phyloP scores from a whole-genome alignment of 2,888 invertebrate species.

The Dinocampus coccinellae region DNA sequence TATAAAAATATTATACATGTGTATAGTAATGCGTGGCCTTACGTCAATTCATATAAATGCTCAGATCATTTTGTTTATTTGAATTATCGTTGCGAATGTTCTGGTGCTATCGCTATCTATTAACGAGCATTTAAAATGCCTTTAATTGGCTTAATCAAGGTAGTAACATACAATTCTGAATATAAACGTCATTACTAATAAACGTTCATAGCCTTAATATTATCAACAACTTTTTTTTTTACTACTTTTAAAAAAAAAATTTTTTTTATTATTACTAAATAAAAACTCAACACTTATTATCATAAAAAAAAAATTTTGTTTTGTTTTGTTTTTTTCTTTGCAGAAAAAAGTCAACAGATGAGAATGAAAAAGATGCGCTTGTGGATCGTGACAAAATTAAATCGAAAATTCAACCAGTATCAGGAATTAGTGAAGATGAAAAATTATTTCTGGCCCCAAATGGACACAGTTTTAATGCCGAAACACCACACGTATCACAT shows the following conservation, averaged over 20 bases:
- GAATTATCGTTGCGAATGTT: not conserved
- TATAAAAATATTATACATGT: not conserved
- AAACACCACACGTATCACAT: conserved; percentile 44
- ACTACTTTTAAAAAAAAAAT: too few relatives aligned
- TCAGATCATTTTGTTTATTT: conserved; percentile 19
- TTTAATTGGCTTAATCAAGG: conserved; percentile 24
- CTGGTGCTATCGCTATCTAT: conserved; percentile 15
- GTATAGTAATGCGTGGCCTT: not conserved
- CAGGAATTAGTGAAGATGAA: not conserved
- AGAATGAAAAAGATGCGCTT: conserved; percentile 47
- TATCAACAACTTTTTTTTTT: not conserved
- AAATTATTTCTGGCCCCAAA: conserved; percentile 37
- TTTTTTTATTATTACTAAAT: too few relatives aligned
- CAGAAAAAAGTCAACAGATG: conserved; percentile 48
- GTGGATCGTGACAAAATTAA: conserved; percentile 55
- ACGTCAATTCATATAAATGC: not conserved
- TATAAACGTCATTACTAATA: not conserved
- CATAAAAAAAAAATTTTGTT: not conserved
- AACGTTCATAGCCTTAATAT: not conserved
- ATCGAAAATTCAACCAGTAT: conserved; percentile 25
- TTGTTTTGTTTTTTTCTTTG: too few relatives aligned
- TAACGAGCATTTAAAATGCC: conserved; percentile 14
- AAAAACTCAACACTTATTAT: not conserved
- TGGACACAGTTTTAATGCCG: conserved; percentile 44
- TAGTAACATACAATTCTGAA: not conserved